Conservation (phyloP, 1,140 invertebrate species). For the Pseudomyrmex gracilis region DNA sequence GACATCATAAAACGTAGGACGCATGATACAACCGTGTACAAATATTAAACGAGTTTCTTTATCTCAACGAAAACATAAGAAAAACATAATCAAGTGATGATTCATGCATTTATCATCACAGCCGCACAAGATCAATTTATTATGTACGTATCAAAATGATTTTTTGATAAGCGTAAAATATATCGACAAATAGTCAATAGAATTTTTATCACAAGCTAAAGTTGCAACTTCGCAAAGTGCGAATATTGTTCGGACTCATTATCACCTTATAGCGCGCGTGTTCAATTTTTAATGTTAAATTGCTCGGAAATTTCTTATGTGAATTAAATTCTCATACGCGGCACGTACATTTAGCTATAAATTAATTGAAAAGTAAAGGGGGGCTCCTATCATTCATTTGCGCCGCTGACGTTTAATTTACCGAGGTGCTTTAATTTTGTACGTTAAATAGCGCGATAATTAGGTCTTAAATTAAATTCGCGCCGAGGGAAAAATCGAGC, state of each 20-base stretch:
- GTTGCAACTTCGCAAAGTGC: no score
- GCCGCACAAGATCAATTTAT: background rate
- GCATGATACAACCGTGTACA: background rate
- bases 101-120: background rate
- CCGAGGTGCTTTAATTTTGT: constrained; percentile 51
- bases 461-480: constrained; percentile 52
- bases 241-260: background rate
- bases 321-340: constrained; percentile 28
- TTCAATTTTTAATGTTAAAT: constrained; percentile 23
- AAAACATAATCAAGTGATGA: background rate
- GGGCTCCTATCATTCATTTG: constrained; percentile 42
- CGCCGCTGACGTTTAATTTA: constrained; percentile 48
- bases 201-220: no score
- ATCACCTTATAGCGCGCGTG: background rate
- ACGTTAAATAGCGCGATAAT: constrained; percentile 58
- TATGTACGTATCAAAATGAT: constrained; percentile 8
- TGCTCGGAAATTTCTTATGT: background rate
- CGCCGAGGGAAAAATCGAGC: constrained; percentile 30
- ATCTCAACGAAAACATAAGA: background rate
- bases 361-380: constrained; percentile 41
- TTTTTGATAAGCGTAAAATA: background rate
- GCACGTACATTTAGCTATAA: constrained; percentile 25
- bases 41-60: constrained; percentile 1
- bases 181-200: no score
- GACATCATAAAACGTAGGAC: background rate